A percentile compares a stretch with the other conserved stretches of the same genome.
Evolutionary conservation across 2,888 invertebrate species (phyloP).

Genomic region (Hybos culiciformis): DNA sequence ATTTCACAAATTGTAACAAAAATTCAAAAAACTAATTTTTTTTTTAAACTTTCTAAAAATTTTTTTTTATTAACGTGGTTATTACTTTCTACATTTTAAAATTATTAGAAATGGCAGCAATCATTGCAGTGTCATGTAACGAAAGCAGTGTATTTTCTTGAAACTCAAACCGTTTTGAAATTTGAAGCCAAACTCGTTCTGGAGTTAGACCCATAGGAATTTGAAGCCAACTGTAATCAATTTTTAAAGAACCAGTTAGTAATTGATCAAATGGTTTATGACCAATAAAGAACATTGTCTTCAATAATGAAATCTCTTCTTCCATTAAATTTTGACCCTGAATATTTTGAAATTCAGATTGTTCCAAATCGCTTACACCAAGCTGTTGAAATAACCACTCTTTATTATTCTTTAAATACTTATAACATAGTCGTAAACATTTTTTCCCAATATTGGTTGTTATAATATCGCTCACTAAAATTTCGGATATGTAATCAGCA

Average conservation of each 20-base stretch:
- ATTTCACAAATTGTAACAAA: no score
- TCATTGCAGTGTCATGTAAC: slow-evolving; percentile 36
- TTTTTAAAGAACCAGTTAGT: slow-evolving; percentile 35
- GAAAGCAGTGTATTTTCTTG: slow-evolving; percentile 32
- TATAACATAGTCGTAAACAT: slow-evolving; percentile 44
- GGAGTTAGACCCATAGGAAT: slow-evolving; percentile 36
- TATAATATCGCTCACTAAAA: slow-evolving; percentile 49
- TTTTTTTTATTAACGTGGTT: no score
- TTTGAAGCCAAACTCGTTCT: slow-evolving; percentile 36
- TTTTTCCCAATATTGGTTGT: slow-evolving; percentile 45
- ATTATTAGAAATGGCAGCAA: slow-evolving; percentile 27
- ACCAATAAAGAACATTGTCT: slow-evolving; percentile 71
- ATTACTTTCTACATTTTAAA: no score
- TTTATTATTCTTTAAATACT: slow-evolving; percentile 53
- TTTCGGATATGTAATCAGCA: slow-evolving; percentile 39
- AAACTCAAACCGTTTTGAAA: slow-evolving; percentile 37
- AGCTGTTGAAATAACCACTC: slow-evolving; percentile 53
- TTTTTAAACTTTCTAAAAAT: no score
- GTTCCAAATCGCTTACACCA: slow-evolving; percentile 32
- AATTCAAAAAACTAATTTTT: no score
- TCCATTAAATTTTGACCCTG: slow-evolving; percentile 32
- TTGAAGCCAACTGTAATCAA: slow-evolving; percentile 38
- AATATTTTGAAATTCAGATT: slow-evolving; percentile 28
- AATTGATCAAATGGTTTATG: slow-evolving; percentile 58
- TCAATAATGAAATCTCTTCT: slow-evolving; percentile 42